phyloP scores from a whole-genome alignment of 2,797 vertebrate genomes.

The Microchirus variegatus region DNA sequence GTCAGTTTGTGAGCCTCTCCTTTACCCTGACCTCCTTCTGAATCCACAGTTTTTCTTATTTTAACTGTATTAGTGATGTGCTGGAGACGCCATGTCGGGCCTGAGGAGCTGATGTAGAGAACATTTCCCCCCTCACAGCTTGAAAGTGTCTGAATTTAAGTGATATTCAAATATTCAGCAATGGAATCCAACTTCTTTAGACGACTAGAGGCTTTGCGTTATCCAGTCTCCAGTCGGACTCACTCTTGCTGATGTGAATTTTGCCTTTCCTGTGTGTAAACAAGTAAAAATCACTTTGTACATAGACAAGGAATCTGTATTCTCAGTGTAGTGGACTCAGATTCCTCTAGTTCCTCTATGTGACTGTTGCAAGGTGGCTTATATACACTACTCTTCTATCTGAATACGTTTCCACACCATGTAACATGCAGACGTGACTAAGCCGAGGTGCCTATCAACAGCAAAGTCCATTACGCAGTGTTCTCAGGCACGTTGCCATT shows the following conservation, averaged over 20 bases:
- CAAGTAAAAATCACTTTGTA: background rate
- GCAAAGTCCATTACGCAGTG: background rate
- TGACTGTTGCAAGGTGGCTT: too few relatives aligned
- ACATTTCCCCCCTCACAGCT: background rate
- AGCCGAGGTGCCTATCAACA: too few relatives aligned
- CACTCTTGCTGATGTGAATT: background rate
- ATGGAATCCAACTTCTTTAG: background rate
- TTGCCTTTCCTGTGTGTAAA: background rate
- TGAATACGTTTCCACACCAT: too few relatives aligned
- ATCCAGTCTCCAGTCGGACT: background rate
- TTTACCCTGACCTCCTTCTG: background rate
- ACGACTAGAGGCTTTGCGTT: background rate
- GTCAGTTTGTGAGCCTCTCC: background rate
- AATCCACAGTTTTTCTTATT: background rate
- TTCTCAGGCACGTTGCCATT: background rate
- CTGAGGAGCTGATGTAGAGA: background rate
- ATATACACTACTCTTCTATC: too few relatives aligned
- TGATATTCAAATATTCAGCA: background rate
- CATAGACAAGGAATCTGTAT: background rate
- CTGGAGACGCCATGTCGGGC: background rate
- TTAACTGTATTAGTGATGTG: background rate
- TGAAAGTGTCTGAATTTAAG: background rate
- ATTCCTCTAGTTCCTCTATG: too few relatives aligned
- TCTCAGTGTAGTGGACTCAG: too few relatives aligned
- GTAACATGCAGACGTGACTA: too few relatives aligned